Base-by-base conservation (phyloP, 2,888 invertebrate species). In the Folsomia candida region DNA sequence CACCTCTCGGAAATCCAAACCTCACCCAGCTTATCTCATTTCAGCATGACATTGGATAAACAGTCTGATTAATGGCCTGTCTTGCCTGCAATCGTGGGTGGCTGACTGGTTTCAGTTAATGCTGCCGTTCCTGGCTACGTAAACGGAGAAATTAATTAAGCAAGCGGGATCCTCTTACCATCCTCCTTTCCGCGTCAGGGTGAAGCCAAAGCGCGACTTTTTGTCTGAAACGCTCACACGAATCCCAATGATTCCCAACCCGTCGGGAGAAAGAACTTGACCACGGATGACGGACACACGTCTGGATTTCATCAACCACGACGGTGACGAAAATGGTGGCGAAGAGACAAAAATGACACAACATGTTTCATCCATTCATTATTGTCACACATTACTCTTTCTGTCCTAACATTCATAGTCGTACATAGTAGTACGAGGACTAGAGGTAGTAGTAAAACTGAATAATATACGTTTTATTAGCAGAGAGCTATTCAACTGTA, bases 281-380 rank as follows among this genome's bases (percentile, higher is more conserved):
- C 99, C 99, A 82, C 98, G 90, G 89, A 99, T 95, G 84, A 99
- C 97, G 82, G 98, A 95, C 82, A 96, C 97, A 84, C 97, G 94
- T 87, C 98, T 99, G 89, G 86, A 87, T 86, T 27, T 57, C n/a
- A 2, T 18, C n/a, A 11, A 28, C 62, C 62, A 28, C 62, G 20
- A 29, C 6, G 29, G n/a, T n/a, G 51, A 51, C 51, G 65, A 25
- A 65, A 51, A 51, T 64, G 64, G 54, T 28, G 24, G 25, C 27
- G 62, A 27, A 68, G 67, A 68, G 58, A 71, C 51, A 69, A 61
- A 74, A 72, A 73, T 67, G 60, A 63, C 68, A 71, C 69, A 61
- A 68, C 70, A 70, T 67, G 51, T 60, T 60, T 70, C 66, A 20
- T 18, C 29, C 4, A 20, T 59, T 18, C 24, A n/a, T n/a, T n/a